Evolutionary conservation across 2,113 vertebrate species (phyloP).

Genomic region (Petroica traversi): DNA sequence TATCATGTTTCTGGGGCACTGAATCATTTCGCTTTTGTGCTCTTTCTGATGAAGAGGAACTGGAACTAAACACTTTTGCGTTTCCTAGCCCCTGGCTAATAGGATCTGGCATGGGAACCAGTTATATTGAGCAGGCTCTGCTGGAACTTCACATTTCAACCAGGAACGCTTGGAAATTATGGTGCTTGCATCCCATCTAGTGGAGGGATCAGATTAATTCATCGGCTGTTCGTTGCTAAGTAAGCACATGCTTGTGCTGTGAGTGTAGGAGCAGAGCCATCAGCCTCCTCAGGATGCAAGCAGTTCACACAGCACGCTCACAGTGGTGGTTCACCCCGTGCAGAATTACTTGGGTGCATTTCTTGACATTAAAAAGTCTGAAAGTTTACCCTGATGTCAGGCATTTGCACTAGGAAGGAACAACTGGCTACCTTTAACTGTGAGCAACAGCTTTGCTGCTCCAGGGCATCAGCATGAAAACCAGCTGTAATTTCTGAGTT

Average conservation of each 20-base stretch:
- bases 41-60: not conserved
- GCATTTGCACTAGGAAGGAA: not conserved
- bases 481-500: not conserved
- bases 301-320: not conserved
- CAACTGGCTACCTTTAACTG: not conserved
- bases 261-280: not conserved
- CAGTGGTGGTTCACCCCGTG: not conserved
- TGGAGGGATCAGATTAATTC: conserved; percentile 59
- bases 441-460: conserved; percentile 6
- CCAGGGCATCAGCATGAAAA: not conserved
- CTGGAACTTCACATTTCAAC: not conserved
- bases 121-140: not conserved
- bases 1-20: not conserved
- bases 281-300: not conserved
- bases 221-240: conserved; percentile 27
- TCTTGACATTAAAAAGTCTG: not conserved
- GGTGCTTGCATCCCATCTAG: conserved; percentile 62
- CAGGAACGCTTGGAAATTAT: not conserved
- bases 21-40: conserved; percentile 15
- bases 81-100: not conserved
- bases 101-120: not conserved
- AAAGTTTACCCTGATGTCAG: not conserved
- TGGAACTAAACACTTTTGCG: not conserved
- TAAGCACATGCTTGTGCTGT: not conserved
- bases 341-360: not conserved